Evolutionary conservation across 2,797 vertebrate genomes (phyloP).

Genomic region (Argya squamiceps): DNA sequence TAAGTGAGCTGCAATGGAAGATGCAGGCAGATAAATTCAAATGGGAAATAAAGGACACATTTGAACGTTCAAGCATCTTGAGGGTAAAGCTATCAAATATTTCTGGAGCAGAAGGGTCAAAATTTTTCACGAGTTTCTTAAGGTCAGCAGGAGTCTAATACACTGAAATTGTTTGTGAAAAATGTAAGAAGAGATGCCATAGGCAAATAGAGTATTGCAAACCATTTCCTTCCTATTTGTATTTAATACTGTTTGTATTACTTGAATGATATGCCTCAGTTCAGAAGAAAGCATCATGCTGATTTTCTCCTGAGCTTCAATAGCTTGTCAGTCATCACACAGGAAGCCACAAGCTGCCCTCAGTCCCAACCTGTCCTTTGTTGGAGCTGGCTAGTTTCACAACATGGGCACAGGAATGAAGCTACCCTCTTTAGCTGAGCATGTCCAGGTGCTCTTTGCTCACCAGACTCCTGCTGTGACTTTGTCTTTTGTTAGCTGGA

Average conservation of each 20-base stretch:
- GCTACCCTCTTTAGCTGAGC: not conserved
- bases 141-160: not conserved
- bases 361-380: not conserved
- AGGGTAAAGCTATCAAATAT: not conserved
- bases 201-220: not conserved
- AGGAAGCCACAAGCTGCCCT: not conserved
- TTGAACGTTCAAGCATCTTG: not conserved
- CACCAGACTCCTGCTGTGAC: not conserved
- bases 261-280: not conserved
- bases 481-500: not conserved
- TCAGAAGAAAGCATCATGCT: not conserved
- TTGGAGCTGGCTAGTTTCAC: not conserved
- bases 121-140: not conserved
- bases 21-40: not conserved
- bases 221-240: not conserved
- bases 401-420: not conserved
- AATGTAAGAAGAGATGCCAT: not conserved
- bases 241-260: not conserved
- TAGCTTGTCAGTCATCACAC: not conserved
- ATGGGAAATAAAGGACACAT: not conserved
- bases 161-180: not conserved
- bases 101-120: not conserved
- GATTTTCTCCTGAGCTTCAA: not conserved
- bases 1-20: not conserved
- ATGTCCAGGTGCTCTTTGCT: slow-evolving; percentile 3